Evolutionary conservation across 2,113 vertebrate species (phyloP).

Genomic region (Chiloscyllium plagiosum): DNA sequence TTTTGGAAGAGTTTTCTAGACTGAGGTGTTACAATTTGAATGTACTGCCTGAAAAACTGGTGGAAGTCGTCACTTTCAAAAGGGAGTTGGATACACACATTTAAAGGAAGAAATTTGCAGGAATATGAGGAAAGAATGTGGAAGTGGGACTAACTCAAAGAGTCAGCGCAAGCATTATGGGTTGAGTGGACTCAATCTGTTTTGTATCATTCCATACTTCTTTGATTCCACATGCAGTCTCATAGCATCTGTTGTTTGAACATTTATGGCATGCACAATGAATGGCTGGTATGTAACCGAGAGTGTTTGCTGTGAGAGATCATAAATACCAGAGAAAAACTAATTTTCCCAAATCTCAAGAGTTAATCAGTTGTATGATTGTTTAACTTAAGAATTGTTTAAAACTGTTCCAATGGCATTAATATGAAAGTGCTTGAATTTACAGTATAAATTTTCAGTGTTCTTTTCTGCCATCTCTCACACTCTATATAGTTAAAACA

Average conservation of each 20-base stretch:
- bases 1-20: conserved; percentile 39
- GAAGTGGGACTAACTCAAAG: conserved; percentile 39
- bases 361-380: neutral
- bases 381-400: neutral
- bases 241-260: neutral
- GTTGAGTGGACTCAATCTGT: neutral
- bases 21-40: neutral
- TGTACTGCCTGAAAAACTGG: neutral
- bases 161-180: neutral
- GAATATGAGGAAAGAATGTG: conserved; percentile 37
- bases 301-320: neutral
- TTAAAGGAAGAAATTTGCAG: no score
- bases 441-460: neutral
- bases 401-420: neutral
- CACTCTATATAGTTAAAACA: neutral
- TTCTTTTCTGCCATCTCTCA: neutral
- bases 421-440: neutral
- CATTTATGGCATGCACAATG: neutral
- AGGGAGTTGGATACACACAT: neutral
- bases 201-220: neutral
- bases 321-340: neutral
- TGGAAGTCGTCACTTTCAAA: neutral
- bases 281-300: neutral
- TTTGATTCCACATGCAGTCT: no score
- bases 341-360: neutral